Evolutionary conservation across 35 echinoderm and acorn worm species (phyloP), one percentile per base, ranked within the genome.

Genomic region (Heliocidaris tuberculata): DNA sequence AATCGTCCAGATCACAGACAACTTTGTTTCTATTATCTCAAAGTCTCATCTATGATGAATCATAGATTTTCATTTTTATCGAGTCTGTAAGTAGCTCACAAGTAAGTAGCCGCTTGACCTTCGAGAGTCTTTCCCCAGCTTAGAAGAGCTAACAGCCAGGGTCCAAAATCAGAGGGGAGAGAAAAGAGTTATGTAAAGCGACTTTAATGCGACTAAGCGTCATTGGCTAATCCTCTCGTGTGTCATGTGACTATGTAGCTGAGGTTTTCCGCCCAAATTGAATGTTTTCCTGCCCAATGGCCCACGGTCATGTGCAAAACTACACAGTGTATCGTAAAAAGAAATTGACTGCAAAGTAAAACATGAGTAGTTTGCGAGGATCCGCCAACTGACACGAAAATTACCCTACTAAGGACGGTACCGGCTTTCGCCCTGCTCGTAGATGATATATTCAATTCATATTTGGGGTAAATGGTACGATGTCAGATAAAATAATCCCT

Each of bases 231-330:
- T 89, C 87, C 87, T 17, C 19, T n/a, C 29, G 31, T 48, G 50
- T 50, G 47, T 93, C 91, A 93, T 93, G 91, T 93, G 91, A 93
- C 91, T 59, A 93, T 93, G 91, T 93, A 48, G 91, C 50, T 59
- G 91, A 49, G 91, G 91, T 93, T 93, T 93, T 93, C 91, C 91
- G 91, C 91, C 91, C 91, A 59, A 93, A 93, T 52, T 31, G 47
- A 59, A 49, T 93, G 91, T 59, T 93, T 93, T 93, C 91, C 91
- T 93, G 91, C 91, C 91, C 29, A 32, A 27, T 48, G 48, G 91
- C 91, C 91, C 91, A 93, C 91, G 91, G 50, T 52, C 91, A 48
- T 48, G 65, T 78, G 65, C 87, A 89, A 12, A 85, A 85, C 1
- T 89, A 89, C 87, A 89, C 87, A 48, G 87, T 89, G 47, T 78